Conservation (phyloP, 1,140 invertebrate species). For the Anadara kagoshimensis region DNA sequence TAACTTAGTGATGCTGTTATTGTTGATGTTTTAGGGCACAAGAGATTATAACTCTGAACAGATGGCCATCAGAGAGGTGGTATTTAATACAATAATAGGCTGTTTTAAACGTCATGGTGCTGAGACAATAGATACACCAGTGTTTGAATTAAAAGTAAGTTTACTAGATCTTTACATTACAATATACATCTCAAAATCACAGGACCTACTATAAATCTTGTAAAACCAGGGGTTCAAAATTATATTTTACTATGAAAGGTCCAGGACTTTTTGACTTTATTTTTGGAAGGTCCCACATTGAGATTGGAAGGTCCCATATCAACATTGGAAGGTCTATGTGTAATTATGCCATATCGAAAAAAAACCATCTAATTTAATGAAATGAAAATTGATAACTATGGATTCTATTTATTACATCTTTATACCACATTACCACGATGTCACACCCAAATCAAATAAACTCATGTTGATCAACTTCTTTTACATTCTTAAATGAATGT, state of each 20-base stretch:
- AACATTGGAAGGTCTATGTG: not conserved
- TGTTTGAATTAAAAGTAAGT: constrained; percentile 96
- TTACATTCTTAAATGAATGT: no score
- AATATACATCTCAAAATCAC: not conserved
- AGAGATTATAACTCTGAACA: constrained; percentile 95
- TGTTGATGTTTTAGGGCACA: constrained; percentile 83
- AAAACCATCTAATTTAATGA: no score
- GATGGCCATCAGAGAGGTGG: constrained; percentile 93
- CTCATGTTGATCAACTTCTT: no score
- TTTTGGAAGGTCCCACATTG: no score
- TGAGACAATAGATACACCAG: constrained; percentile 98
- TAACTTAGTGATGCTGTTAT: not conserved
- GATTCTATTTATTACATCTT: no score
- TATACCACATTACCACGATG: no score
- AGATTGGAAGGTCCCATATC: no score
- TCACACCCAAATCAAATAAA: no score
- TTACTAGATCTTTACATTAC: not conserved
- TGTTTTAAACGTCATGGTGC: constrained; percentile 99
- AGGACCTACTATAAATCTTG: not conserved
- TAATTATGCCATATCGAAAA: not conserved
- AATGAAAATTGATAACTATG: no score
- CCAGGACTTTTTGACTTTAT: no score
- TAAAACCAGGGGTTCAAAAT: not conserved
- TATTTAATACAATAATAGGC: constrained; percentile 90
- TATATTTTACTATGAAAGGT: no score